These are phyloP conservation scores for Lepidochitona cinerea DNA, from an alignment of 2,888 invertebrate species.

Conservation along the genomic window DNA sequence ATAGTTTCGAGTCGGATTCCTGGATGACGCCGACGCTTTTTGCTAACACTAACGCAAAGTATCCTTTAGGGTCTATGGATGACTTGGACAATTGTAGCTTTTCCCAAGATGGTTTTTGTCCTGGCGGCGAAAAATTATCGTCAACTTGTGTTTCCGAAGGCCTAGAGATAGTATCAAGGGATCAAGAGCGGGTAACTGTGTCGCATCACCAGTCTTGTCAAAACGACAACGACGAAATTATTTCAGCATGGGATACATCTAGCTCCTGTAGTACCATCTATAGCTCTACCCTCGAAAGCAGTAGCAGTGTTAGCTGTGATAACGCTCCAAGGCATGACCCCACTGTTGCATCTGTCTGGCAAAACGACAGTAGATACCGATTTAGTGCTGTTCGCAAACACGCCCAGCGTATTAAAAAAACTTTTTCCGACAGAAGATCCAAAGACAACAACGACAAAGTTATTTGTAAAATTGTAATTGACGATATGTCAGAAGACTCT, in stretches of 20 bases:
- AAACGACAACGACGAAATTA: background rate
- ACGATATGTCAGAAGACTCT: too few relatives aligned
- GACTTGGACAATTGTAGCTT: background rate
- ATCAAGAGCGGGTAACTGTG: background rate
- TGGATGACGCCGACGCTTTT: background rate
- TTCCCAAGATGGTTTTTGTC: background rate
- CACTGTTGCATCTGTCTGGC: conserved; percentile 48
- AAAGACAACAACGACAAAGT: background rate
- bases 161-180: background rate
- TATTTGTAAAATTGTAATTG: background rate
- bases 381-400: conserved; percentile 39
- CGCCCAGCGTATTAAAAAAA: conserved; percentile 15
- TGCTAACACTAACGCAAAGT: background rate
- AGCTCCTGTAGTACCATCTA: conserved; percentile 3
- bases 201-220: background rate
- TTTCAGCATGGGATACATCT: background rate
- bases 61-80: background rate
- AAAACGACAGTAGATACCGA: conserved; percentile 48
- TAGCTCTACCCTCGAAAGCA: background rate
- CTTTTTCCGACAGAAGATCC: background rate
- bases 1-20: background rate
- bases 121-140: background rate
- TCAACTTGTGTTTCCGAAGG: background rate
- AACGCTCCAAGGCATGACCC: conserved; percentile 43
- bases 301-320: conserved; percentile 13